Evolutionary conservation across 1,140 invertebrate species (phyloP).

Genomic region (Cephus cinctus): DNA sequence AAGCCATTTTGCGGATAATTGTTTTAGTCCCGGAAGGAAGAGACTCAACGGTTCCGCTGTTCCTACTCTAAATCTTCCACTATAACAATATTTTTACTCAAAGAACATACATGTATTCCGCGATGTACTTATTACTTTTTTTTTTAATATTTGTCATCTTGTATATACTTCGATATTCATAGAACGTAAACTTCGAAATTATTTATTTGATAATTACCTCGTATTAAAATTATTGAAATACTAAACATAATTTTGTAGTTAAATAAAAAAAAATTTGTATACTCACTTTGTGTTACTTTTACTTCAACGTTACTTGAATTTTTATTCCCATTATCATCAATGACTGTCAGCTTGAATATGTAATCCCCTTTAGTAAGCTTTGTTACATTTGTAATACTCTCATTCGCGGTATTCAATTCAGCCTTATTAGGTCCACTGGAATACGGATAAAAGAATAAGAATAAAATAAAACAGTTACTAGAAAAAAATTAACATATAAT

Average conservation of each 20-base stretch:
- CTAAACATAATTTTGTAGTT: neutral
- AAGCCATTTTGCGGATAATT: too few species aligned
- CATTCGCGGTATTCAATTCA: slow-evolving; percentile 51
- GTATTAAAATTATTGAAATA: neutral
- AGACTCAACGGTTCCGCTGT: too few species aligned
- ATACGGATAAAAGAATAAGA: slow-evolving; percentile 17
- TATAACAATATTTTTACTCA: too few species aligned
- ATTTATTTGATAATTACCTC: too few species aligned
- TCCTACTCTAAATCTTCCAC: too few species aligned
- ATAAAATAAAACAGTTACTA: slow-evolving; percentile 8
- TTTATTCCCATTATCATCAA: slow-evolving; percentile 80
- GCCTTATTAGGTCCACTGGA: slow-evolving; percentile 61
- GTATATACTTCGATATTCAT: too few species aligned
- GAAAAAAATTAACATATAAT: neutral
- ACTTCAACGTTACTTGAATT: slow-evolving; percentile 71
- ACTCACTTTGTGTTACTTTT: slow-evolving; percentile 88
- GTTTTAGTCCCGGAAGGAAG: too few species aligned
- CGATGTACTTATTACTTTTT: too few species aligned
- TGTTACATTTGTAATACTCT: slow-evolving; percentile 72
- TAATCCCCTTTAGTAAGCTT: slow-evolving; percentile 83
- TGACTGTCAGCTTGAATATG: slow-evolving; percentile 78
- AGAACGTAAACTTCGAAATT: too few species aligned
- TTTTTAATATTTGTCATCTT: too few species aligned
- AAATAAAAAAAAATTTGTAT: slow-evolving; percentile 2
- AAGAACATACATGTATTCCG: too few species aligned